Evolutionary conservation across 2,797 vertebrate species (phyloP).

Genomic region (Silurus lanzhouensis): DNA sequence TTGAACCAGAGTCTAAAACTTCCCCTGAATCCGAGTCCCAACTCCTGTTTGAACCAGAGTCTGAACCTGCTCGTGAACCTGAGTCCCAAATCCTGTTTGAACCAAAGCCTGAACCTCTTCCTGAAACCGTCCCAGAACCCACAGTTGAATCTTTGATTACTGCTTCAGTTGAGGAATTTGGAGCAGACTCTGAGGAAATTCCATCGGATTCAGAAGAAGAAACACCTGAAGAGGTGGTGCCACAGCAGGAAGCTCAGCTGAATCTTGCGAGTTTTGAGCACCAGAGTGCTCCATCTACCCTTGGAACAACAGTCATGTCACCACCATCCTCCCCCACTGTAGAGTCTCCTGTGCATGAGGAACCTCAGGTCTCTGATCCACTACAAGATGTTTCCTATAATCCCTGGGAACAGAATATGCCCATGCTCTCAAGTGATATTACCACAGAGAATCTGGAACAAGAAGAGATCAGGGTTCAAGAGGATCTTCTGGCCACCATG

Average conservation of each 20-base stretch:
- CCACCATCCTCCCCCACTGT: slow-evolving; percentile 73
- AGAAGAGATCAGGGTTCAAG: slow-evolving; percentile 52
- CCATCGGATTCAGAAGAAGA: slow-evolving; percentile 42
- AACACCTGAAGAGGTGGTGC: slow-evolving; percentile 38
- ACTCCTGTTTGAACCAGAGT: not conserved
- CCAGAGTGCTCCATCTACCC: slow-evolving; percentile 56
- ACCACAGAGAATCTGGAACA: slow-evolving; percentile 48
- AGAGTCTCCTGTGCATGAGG: slow-evolving; percentile 59
- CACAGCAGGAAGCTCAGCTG: slow-evolving; percentile 57
- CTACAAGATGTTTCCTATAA: slow-evolving; percentile 59
- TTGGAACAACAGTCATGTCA: slow-evolving; percentile 77
- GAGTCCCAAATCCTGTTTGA: not conserved
- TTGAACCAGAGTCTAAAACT: not conserved
- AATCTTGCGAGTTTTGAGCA: slow-evolving; percentile 63
- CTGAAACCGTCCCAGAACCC: not conserved
- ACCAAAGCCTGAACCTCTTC: not conserved
- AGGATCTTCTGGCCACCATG: slow-evolving; percentile 58
- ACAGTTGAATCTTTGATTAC: slow-evolving; percentile 23
- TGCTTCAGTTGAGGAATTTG: slow-evolving; percentile 34
- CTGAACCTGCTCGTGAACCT: not conserved
- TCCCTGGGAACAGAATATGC: slow-evolving; percentile 57
- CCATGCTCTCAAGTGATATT: slow-evolving; percentile 31
- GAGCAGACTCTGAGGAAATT: slow-evolving; percentile 21
- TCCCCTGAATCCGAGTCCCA: not conserved
- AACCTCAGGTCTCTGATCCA: slow-evolving; percentile 57